Evolutionary conservation across 2,888 invertebrate genomes (phyloP), one percentile per base, ranked within the genome.

Genomic region (Leucania comma): DNA sequence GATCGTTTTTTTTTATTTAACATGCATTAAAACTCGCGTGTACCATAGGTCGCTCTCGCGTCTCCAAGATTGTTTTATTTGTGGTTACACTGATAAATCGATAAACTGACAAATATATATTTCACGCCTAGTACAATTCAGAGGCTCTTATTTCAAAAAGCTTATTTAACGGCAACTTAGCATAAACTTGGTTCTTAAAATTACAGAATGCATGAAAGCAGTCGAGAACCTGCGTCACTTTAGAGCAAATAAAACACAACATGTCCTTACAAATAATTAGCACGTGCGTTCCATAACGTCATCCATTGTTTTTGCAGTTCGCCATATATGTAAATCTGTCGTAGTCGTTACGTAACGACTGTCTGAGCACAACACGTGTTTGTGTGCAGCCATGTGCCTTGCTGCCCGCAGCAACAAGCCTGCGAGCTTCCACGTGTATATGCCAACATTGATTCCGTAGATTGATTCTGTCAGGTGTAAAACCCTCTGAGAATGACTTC

Each of bases 261-360:
- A 56, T 64, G 53, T 35, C 35, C 24, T 32, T 3, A 38, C 56
- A 38, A 56, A 22, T 32, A 4, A 54, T 42, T 54, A 54, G 48
- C 38, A 50, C 56, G 53, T 26, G 46, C 22, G 38, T 59, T 56
- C 68, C 32, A 46, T 62, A 66, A 73, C 26, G 24, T 51, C 26
- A 24, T 20, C 57, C 20, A 77, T 64, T 61, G 74, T 75, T 58
- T 48, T 50, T 76, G 68, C 54, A 46, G 70, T 62, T 62, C 35
- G 70, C 22, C 20, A 46, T 54, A 66, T 65, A 46, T 54, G 63
- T 65, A 46, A 26, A 62, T 60, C 67, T 48, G 57, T 51, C 29
- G 26, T 26, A 38, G 42, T 48, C 4, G 50, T 53, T 32, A 51
- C 51, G 75, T n/a, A 66, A 72, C n/a, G 56, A 66, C 38, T 46